Evolutionary conservation across 1,140 invertebrate species (phyloP), one percentile per base, ranked within the genome.

Genomic region (Lysiphlebus fabarum): DNA sequence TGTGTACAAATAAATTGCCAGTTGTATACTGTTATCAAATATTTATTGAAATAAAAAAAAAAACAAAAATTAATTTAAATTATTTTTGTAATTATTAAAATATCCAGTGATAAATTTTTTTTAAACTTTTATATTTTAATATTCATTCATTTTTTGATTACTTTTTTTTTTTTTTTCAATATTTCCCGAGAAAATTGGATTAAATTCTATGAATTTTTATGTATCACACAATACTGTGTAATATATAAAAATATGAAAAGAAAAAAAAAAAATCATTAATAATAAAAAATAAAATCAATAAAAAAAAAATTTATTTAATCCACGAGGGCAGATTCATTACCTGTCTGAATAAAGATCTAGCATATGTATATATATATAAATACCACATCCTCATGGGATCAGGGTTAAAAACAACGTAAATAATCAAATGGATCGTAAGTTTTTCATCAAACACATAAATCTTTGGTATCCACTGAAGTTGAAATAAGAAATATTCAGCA

Each of bases 391-490:
- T 48, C 48, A 53, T 42, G 45, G 42, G 50, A 50, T 56, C 17
- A 26, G 17, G 4, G 17, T 43, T 49, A 59, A 62, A 64, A 62
- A 62, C 47, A 63, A 58, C 65, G 64, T 73, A 72, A 73, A 73
- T 74, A 70, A 70, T 63, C 62, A 60, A 59, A 26, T 57, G 59
- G 61, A 63, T 64, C 62, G 61, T 38, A 17, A 40, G 17, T 62
- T 62, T 62, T 62, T 62, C 53, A 53, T 53, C 61, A 59, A 51
- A 50, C 17, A n/a, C 53, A 63, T 59, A 60, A 56, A 56, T 65
- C 62, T 67, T 65, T 55, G 58, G 62, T 49, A 61, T 59, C 56
- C 60, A 64, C 56, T 68, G 66, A 69, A 71, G 65, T 71, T 63
- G 66, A 56, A 62, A 67, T 1, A 26, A 4, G 17, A 4, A 4